These are phyloP conservation scores for Caenorhabditis sp. DNA, from an alignment of 2,888 invertebrate species.

Conservation along the genomic window DNA sequence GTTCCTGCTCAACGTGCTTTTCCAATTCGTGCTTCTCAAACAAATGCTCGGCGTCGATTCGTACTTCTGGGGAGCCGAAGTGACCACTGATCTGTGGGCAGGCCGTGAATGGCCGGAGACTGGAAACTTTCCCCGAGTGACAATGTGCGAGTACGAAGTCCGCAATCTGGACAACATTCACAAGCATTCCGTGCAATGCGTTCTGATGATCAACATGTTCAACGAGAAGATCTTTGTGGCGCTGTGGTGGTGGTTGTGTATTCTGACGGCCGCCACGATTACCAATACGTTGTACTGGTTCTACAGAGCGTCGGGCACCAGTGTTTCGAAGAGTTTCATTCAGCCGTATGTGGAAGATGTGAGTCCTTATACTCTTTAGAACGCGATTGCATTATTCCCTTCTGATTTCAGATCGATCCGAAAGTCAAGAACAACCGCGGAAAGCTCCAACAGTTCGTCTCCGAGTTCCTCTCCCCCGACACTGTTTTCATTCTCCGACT, in stretches of 20 bases:
- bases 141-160: slow-evolving; percentile 82
- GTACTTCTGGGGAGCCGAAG: slow-evolving; percentile 81
- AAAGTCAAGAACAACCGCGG: slow-evolving; percentile 64
- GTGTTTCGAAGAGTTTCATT: slow-evolving; percentile 63
- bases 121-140: slow-evolving; percentile 82
- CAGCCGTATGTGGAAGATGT: slow-evolving; percentile 75
- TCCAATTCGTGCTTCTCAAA: slow-evolving; percentile 81
- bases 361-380: not conserved
- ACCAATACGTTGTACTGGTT: slow-evolving; percentile 74
- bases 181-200: slow-evolving; percentile 82
- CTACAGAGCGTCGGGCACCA: slow-evolving; percentile 57
- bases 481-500: slow-evolving; percentile 79
- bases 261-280: slow-evolving; percentile 73
- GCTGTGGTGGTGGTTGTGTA: slow-evolving; percentile 82
- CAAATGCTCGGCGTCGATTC: slow-evolving; percentile 79
- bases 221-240: slow-evolving; percentile 81
- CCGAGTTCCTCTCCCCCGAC: slow-evolving; percentile 77
- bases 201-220: slow-evolving; percentile 82
- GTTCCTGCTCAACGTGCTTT: slow-evolving; percentile 79
- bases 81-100: slow-evolving; percentile 75
- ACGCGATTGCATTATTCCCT: not conserved
- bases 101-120: slow-evolving; percentile 82
- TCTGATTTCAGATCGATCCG: slow-evolving; percentile 58
- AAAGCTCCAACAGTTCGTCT: slow-evolving; percentile 68
- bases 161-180: slow-evolving; percentile 82